Percentiles rank a stretch among this genome's conserved stretches.
phyloP scores from a whole-genome alignment of 1,140 invertebrate genomes.

The Palaemon carinicauda region DNA sequence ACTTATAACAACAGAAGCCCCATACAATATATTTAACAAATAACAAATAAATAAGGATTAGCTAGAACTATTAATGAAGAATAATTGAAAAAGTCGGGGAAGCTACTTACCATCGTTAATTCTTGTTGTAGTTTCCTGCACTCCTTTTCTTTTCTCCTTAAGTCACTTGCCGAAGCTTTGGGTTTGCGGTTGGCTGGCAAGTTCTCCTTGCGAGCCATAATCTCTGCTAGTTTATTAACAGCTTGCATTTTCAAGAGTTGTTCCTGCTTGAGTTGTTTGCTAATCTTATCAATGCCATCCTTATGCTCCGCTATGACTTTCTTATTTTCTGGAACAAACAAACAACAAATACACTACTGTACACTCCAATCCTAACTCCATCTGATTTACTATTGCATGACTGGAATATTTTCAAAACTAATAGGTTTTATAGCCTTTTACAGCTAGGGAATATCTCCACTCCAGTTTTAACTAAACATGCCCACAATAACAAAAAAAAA shows the following conservation, averaged over 20 bases:
- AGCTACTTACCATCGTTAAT: constrained; percentile 79
- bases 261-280: constrained; percentile 87
- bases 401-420: too few species aligned
- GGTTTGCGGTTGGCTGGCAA: constrained; percentile 68
- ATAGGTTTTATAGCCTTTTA: too few species aligned
- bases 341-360: not conserved
- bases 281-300: constrained; percentile 84
- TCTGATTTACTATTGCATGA: not conserved
- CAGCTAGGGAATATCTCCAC: too few species aligned
- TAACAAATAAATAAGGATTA: not conserved
- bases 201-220: constrained; percentile 90
- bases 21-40: too few species aligned
- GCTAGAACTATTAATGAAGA: constrained; percentile 52
- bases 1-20: too few species aligned
- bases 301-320: constrained; percentile 63
- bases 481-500: too few species aligned
- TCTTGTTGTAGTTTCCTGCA: constrained; percentile 94
- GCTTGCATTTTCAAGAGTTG: constrained; percentile 89
- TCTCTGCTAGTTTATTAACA: constrained; percentile 95
- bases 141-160: constrained; percentile 94
- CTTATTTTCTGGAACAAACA: constrained; percentile 54
- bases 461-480: too few species aligned
- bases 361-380: not conserved
- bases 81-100: too few species aligned
- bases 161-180: constrained; percentile 74